Conservation (phyloP, 2,888 invertebrate species). For the Harpalus rufipes region DNA sequence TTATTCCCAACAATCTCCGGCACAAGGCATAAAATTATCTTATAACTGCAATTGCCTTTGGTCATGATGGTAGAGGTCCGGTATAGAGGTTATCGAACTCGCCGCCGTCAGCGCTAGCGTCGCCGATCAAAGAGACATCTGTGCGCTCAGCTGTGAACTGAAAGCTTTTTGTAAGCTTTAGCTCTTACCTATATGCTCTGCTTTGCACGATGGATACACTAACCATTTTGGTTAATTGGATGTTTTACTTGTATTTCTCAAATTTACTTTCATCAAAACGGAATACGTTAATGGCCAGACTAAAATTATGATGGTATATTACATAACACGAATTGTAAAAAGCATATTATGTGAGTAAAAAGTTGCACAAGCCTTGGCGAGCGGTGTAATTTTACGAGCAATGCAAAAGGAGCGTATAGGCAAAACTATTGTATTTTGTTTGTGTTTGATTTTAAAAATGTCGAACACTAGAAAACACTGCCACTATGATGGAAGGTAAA, state of each 20-base stretch:
- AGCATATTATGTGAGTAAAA: too few relatives aligned
- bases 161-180: neutral
- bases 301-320: too few relatives aligned
- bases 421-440: too few relatives aligned
- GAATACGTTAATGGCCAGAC: neutral
- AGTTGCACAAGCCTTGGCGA: too few relatives aligned
- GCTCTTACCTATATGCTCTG: neutral
- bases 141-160: neutral
- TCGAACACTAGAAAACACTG: too few relatives aligned
- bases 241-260: neutral
- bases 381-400: too few relatives aligned
- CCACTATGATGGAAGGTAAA: too few relatives aligned
- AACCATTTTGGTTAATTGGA: neutral
- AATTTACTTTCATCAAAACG: neutral
- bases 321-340: too few relatives aligned
- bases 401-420: too few relatives aligned
- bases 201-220: neutral
- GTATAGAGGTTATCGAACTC: conserved; percentile 11
- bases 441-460: too few relatives aligned
- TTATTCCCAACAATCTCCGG: conserved; percentile 39
- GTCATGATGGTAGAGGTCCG: neutral
- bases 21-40: conserved; percentile 25
- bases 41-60: conserved; percentile 36
- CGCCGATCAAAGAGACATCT: conserved; percentile 6
- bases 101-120: conserved; percentile 15